phyloP scores from a whole-genome alignment of 2,113 vertebrate genomes.

The Pholis gunnellus region DNA sequence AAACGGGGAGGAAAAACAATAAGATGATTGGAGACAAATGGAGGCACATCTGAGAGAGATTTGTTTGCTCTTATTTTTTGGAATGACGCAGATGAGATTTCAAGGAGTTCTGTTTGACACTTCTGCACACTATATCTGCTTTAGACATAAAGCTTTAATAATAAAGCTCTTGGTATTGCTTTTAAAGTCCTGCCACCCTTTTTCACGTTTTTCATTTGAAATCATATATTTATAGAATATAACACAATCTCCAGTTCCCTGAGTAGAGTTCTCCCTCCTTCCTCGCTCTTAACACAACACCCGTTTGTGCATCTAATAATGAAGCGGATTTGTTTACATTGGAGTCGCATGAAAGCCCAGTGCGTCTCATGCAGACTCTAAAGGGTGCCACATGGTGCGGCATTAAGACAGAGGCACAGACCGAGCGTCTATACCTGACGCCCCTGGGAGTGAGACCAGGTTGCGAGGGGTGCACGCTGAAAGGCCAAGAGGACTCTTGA shows the following conservation, averaged over 20 bases:
- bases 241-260: background rate
- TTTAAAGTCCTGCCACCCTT: background rate
- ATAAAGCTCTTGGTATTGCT: background rate
- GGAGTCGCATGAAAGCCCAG: background rate
- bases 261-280: background rate
- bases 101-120: background rate
- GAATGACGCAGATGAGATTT: background rate
- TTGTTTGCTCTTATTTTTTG: constrained; percentile 1
- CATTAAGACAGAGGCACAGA: background rate
- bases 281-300: background rate
- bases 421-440: no score
- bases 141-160: no score
- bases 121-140: background rate
- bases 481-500: background rate
- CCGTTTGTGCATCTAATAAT: no score
- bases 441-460: no score
- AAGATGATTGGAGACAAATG: constrained; percentile 63
- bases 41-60: constrained; percentile 53
- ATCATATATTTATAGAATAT: background rate
- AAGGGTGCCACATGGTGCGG: background rate
- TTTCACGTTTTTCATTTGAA: background rate
- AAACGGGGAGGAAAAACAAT: constrained; percentile 6
- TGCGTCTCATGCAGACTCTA: background rate
- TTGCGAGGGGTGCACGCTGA: background rate
- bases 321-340: background rate